Base-by-base conservation (phyloP, 2,888 invertebrate species). In the Diachrysia chrysitis region DNA sequence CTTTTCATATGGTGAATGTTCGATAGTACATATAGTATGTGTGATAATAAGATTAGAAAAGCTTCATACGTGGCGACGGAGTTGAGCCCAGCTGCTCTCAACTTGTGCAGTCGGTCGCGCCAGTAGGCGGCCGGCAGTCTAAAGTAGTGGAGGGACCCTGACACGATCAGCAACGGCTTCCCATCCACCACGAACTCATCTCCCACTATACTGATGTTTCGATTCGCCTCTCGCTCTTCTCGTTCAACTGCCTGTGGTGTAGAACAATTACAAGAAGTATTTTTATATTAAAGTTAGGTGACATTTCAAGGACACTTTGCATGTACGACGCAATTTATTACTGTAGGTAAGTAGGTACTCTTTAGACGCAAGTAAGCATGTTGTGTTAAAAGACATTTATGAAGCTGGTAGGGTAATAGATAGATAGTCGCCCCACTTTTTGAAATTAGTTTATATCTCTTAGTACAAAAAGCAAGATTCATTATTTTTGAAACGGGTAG, bases 131-230 rank as follows among this genome's bases (percentile, higher is more conserved):
- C 96, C 5, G 98, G 98, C 0, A 98, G 96, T 6, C 98, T 96
- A 89, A 98, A 99, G 92, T 98, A 99, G 89, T 99, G 98, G 86
- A 99, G 96, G 17, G 97, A 97, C 0, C 98, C 98, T 16, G 97
- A 96, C 64, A 97, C 95, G 83, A 97, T 97, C 42, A 96, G 96
- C 82, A 98, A 96, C 0, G 97, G 96, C 83, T 96, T 78, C 0
- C 97, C 98, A 90, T 98, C 97, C 81, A 97, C 96, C 58, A 98
- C 83, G 71, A 94, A 94, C n/a, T 93, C 77, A 66, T 95, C 85
- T 1, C 89, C 93, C 5, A 85, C 86, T 67, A 95, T 94, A 51
- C 84, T 87, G 61, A 95, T 92, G 56, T 83, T 90, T 69, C 87
- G 90, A 54, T 54, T 62, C 14, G 10, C 17, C 51, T 23, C 23